Conservation (phyloP, 2,888 invertebrate species). For the Athetis lepigone region DNA sequence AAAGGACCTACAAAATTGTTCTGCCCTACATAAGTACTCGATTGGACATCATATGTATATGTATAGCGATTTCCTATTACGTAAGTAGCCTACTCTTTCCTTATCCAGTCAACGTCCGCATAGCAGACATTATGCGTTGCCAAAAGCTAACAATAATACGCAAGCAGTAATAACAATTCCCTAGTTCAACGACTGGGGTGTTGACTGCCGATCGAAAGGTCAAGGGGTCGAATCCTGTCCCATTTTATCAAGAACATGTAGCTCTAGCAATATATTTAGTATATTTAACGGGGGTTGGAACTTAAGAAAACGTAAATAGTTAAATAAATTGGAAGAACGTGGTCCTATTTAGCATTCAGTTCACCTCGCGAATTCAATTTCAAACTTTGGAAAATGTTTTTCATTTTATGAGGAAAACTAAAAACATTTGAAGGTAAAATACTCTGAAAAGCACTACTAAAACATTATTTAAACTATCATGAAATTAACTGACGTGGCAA, state of each 20-base stretch:
- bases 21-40: background rate
- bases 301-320: conserved; percentile 5
- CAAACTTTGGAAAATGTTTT: conserved; percentile 26
- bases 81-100: conserved; percentile 3
- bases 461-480: conserved; percentile 25
- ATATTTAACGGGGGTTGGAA: conserved; percentile 9
- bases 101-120: conserved; percentile 15
- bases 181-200: conserved; percentile 38
- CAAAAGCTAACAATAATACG: conserved; percentile 40
- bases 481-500: conserved; percentile 18
- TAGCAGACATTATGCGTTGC: conserved; percentile 19
- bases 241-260: conserved; percentile 27
- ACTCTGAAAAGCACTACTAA: conserved; percentile 28
- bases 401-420: conserved; percentile 25
- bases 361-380: conserved; percentile 23
- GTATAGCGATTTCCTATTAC: conserved; percentile 8
- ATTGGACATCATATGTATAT: conserved; percentile 5
- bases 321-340: conserved; percentile 18
- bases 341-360: conserved; percentile 12
- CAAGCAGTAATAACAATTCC: conserved; percentile 38
- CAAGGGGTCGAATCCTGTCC: conserved; percentile 40
- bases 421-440: conserved; percentile 15
- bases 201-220: conserved; percentile 43
- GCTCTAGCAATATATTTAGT: conserved; percentile 25
- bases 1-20: background rate